Evolutionary conservation across 2,797 vertebrate species (phyloP).

Genomic region (Meda fulgida): DNA sequence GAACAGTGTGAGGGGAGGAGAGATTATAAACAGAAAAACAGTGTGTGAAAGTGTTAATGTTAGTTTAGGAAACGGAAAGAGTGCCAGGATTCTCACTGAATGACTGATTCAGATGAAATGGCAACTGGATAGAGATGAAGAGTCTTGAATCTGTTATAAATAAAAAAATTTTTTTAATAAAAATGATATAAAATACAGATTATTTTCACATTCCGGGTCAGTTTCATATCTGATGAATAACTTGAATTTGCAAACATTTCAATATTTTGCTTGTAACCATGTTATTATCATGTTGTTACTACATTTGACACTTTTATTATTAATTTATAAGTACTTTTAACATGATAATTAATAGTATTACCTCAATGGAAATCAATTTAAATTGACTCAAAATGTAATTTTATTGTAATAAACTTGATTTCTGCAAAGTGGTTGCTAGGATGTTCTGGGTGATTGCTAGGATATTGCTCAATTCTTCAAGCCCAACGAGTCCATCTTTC

Average conservation of each 20-base stretch:
- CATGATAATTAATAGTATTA: background rate
- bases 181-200: background rate
- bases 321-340: background rate
- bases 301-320: background rate
- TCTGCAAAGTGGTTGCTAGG: background rate
- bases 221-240: background rate
- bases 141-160: background rate
- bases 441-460: background rate
- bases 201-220: background rate
- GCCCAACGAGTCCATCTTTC: background rate
- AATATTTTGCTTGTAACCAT: background rate
- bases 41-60: conserved; percentile 20
- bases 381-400: too few species aligned
- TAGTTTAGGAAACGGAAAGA: conserved; percentile 10
- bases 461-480: background rate
- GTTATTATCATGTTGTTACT: background rate
- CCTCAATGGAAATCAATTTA: background rate
- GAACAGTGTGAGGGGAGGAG: conserved; percentile 59
- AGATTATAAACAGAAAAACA: conserved; percentile 63
- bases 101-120: background rate
- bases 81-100: conserved; percentile 2
- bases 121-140: background rate
- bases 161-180: too few species aligned
- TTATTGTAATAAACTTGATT: background rate
- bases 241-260: background rate